Conservation (phyloP, 2,797 vertebrate species). For the Sebastes flavidus region DNA sequence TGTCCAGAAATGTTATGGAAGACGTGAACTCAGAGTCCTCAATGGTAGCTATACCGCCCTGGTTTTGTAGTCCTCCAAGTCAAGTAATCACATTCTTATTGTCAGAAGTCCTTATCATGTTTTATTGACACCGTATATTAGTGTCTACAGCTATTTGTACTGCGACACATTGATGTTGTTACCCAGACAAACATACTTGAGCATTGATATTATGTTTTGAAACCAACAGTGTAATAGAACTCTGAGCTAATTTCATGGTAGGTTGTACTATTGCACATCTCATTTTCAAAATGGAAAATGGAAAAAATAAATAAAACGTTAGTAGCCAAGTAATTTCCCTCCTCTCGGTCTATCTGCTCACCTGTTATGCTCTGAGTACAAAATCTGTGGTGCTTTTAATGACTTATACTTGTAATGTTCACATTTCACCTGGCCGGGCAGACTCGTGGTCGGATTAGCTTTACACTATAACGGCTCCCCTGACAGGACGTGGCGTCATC, state of each 20-base stretch:
- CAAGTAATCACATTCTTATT: not conserved
- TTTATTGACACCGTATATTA: not conserved
- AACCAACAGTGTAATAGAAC: not conserved
- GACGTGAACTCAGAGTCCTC: not conserved
- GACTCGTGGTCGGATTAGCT: conserved; percentile 17
- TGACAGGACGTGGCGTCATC: conserved; percentile 15
- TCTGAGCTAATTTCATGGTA: conserved; percentile 45
- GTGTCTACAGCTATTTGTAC: not conserved
- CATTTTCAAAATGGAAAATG: conserved; percentile 28
- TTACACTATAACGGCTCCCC: not conserved
- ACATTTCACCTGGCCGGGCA: conserved; percentile 24
- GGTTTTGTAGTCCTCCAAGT: not conserved
- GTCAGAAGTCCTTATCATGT: not conserved
- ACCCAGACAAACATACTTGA: not conserved
- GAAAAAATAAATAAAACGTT: not conserved
- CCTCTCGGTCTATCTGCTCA: conserved; percentile 18
- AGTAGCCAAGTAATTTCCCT: conserved; percentile 28
- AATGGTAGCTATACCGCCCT: not conserved
- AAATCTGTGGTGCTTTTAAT: conserved; percentile 27
- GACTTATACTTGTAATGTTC: conserved; percentile 23
- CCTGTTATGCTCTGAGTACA: conserved; percentile 4
- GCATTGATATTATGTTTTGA: not conserved
- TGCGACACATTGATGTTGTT: not conserved
- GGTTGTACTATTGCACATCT: conserved; percentile 12
- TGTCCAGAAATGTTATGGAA: not conserved